phyloP scores from a whole-genome alignment of 2,797 vertebrate species.

The Picus viridis region DNA sequence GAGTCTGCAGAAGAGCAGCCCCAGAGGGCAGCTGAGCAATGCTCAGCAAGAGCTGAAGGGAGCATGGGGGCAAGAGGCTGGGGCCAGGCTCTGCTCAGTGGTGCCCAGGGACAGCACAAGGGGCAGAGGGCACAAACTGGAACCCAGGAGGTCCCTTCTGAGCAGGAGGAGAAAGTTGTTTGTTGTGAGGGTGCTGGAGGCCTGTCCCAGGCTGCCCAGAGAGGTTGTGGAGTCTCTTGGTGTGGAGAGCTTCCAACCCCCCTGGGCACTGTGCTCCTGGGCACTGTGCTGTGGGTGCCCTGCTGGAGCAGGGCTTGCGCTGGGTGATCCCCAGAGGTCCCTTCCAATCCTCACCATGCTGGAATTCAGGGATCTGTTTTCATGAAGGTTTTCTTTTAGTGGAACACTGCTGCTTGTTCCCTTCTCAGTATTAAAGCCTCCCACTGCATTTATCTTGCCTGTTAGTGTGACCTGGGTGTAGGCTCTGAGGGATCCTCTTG shows the following conservation, averaged over 20 bases:
- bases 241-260: too few relatives aligned
- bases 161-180: background rate
- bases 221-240: background rate
- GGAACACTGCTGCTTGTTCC: rapidly evolving
- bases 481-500: background rate
- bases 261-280: background rate
- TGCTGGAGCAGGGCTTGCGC: background rate
- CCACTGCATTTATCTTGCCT: too few relatives aligned
- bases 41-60: too few relatives aligned
- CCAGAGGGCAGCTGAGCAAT: too few relatives aligned
- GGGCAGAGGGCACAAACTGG: too few relatives aligned
- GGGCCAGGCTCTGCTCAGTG: too few relatives aligned
- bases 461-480: rapidly evolving
- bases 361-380: background rate
- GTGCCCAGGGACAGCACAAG: too few relatives aligned
- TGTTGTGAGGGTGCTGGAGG: background rate
- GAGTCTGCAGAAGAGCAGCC: too few relatives aligned
- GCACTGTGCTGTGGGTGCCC: background rate
- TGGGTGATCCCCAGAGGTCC: background rate
- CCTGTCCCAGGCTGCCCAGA: background rate
- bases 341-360: background rate
- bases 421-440: background rate
- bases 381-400: background rate
- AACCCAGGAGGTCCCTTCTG: too few relatives aligned
- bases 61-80: too few relatives aligned